These are phyloP conservation scores for Muscicapa adusta DNA, from an alignment of 2,113 vertebrate genomes.

Conservation along the genomic window DNA sequence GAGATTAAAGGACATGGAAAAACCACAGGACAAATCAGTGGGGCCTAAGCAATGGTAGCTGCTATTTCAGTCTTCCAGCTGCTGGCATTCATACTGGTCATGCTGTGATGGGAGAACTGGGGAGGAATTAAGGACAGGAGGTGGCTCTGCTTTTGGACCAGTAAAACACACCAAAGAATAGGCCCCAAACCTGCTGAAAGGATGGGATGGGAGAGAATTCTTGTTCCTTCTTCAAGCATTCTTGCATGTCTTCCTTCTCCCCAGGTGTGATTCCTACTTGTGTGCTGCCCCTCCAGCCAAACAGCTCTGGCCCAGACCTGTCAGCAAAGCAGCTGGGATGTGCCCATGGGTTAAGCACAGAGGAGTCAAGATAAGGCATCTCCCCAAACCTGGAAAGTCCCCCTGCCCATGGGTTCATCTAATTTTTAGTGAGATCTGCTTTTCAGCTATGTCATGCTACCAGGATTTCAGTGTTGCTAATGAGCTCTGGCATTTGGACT, in stretches of 20 bases:
- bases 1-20: constrained; percentile 56
- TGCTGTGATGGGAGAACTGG: neutral
- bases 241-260: neutral
- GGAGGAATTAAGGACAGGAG: neutral
- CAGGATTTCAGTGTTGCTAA: neutral
- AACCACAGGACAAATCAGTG: constrained; percentile 69
- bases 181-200: neutral
- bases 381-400: neutral
- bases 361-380: neutral
- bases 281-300: neutral
- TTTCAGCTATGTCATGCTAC: neutral
- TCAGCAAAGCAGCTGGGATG: neutral
- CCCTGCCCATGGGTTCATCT: neutral
- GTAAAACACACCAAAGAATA: neutral
- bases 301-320: neutral
- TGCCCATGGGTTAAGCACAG: neutral
- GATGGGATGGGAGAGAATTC: neutral
- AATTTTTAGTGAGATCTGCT: neutral
- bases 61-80: constrained; percentile 58
- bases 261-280: neutral
- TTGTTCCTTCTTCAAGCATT: neutral
- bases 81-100: neutral
- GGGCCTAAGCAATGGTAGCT: constrained; percentile 39
- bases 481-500: neutral
- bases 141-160: neutral